Evolutionary conservation across 2,888 invertebrate species (phyloP), one percentile per base, ranked within the genome.

Genomic region (Drosophila hamatofila): DNA sequence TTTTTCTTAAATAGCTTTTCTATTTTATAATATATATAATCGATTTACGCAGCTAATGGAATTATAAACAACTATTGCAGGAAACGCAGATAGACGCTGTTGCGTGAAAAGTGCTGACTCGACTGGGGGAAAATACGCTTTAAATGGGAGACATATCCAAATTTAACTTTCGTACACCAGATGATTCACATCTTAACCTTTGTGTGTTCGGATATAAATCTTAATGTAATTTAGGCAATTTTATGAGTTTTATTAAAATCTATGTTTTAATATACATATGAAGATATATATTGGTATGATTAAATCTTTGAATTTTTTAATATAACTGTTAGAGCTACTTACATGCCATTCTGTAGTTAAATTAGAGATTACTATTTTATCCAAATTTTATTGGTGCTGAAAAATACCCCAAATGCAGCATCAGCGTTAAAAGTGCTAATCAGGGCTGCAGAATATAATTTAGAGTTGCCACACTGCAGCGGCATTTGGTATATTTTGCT

Each of bases 71-170:
- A 44, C 21, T 60, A 27, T 21, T 35, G 46, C 61, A 55, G 73
- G 57, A 68, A 64, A 64, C 72, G 61, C 52, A 72, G 62, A 65
- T 69, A 54, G 49, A 62, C 58, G 72, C 78, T 63, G 76, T 60
- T 58, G 63, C 49, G 35, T 35, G 60, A 76, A 76, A 84, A 84
- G 73, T 87, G 83, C 88, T 87, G 85, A 82, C 78, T 80, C 82
- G 82, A 66, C 72, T 66, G 58, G 52, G 71, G 51, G 54, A 72
- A 83, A 63, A 63, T 78, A 70, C 88, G 78, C 72, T 78, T 80
- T 72, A 65, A 84, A 84, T 78, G 85, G 78, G 63, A 82, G 88
- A 84, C 69, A 82, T 76, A 84, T 84, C 83, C 83, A 84, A 87
- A 84, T 72, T 74, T 84, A 84, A 78, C 88, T 84, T 84, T 80